These are phyloP conservation scores for Pollicipes pollicipes DNA, from an alignment of 1,140 invertebrate genomes.

Conservation along the genomic window DNA sequence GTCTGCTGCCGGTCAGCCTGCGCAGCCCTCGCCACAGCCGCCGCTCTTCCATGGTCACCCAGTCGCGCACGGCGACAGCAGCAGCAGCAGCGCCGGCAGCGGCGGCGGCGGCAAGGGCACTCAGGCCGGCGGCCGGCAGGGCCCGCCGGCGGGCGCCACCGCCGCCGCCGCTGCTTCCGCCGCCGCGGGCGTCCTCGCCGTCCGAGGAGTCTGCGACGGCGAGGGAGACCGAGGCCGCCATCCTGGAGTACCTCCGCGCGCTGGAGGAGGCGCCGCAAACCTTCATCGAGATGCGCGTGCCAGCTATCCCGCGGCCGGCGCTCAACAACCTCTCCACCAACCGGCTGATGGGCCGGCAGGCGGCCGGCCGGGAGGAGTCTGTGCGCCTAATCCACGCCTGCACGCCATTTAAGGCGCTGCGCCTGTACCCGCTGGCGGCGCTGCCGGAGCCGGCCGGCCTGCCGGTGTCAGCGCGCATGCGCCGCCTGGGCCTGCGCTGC, in stretches of 20 bases:
- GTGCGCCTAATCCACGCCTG: background rate
- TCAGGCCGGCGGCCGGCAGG: too few species aligned
- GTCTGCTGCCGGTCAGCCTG: too few species aligned
- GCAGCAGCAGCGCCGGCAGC: too few species aligned
- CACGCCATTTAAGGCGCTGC: background rate
- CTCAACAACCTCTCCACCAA: background rate
- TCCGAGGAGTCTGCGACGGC: background rate
- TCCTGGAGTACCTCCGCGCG: background rate
- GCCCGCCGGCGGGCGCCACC: background rate
- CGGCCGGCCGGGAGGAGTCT: too few species aligned
- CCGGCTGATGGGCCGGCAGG: background rate
- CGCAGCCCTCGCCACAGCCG: background rate
- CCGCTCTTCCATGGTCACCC: background rate
- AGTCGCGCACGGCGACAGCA: too few species aligned
- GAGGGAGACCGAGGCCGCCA: background rate
- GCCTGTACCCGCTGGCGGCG: background rate
- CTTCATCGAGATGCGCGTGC: background rate
- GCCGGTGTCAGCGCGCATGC: background rate
- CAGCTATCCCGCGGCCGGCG: background rate
- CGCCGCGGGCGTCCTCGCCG: too few species aligned
- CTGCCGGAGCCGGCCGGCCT: background rate
- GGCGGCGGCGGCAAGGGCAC: background rate
- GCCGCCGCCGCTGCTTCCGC: too few species aligned
- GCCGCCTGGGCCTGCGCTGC: background rate
- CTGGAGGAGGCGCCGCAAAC: background rate